phyloP scores from a whole-genome alignment of 1,140 invertebrate species.

The Aricia agestis region DNA sequence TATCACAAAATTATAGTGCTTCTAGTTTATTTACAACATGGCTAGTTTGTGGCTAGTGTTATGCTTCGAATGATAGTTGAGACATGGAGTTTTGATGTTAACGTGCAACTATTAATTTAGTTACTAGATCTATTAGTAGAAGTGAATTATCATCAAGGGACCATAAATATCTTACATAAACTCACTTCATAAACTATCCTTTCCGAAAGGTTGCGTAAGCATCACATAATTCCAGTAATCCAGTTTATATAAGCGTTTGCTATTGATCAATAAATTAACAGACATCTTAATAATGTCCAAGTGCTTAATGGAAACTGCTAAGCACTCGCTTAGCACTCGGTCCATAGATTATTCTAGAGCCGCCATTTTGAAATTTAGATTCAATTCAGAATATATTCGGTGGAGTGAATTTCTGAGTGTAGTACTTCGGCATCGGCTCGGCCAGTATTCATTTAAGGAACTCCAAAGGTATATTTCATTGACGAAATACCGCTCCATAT shows the following conservation, averaged over 20 bases:
- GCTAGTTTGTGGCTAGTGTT: no score
- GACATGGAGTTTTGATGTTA: no score
- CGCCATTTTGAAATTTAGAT: slow-evolving; percentile 3
- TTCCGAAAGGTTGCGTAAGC: not conserved
- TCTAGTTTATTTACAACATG: no score
- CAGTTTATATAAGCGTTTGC: not conserved
- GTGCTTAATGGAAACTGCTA: not conserved
- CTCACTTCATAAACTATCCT: not conserved
- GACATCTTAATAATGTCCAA: slow-evolving; percentile 1
- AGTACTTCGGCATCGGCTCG: not conserved
- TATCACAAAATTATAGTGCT: no score
- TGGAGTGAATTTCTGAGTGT: not conserved
- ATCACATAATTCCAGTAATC: not conserved
- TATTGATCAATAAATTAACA: not conserved
- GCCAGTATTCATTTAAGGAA: not conserved
- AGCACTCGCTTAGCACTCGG: not conserved
- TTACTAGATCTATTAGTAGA: no score
- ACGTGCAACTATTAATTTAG: no score
- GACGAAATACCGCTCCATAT: not conserved
- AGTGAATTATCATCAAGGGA: no score
- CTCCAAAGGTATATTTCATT: slow-evolving; percentile 1
- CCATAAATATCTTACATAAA: not conserved
- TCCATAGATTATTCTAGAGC: not conserved
- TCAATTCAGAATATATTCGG: not conserved
- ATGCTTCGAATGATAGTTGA: no score